Conservation (phyloP, 2,797 vertebrate species). For the Anomalospiza imberbis region DNA sequence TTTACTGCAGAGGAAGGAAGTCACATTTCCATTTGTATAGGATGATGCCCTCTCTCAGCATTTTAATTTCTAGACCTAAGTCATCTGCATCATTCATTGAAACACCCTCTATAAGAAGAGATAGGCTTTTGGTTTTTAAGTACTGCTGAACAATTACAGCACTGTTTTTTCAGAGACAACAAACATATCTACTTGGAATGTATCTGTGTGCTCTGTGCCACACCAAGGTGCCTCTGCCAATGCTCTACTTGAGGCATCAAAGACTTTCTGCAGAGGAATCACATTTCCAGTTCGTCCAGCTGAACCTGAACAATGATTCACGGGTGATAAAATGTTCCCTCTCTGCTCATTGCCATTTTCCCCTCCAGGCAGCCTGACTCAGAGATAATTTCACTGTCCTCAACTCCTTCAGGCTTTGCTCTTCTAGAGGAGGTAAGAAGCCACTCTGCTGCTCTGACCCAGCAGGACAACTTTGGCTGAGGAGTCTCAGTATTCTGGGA, state of each 20-base stretch:
- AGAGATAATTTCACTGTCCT: neutral
- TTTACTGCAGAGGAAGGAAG: neutral
- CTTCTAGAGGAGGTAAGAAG: neutral
- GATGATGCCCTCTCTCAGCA: neutral
- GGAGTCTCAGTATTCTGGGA: neutral
- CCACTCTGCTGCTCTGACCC: neutral
- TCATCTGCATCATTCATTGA: neutral
- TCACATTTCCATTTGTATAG: neutral
- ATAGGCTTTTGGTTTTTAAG: neutral
- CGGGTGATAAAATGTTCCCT: neutral
- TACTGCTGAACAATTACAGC: neutral
- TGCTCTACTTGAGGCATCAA: neutral
- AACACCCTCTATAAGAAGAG: neutral
- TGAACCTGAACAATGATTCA: slow-evolving; percentile 1
- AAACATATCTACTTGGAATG: neutral
- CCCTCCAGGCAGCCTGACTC: neutral
- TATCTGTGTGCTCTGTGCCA: neutral
- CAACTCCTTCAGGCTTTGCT: neutral
- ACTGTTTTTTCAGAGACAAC: neutral
- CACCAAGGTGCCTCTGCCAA: neutral
- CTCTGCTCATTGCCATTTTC: neutral
- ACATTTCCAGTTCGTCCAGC: slow-evolving; percentile 1
- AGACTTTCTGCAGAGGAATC: neutral
- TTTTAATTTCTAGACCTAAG: neutral
- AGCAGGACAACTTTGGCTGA: neutral